These are phyloP conservation scores for Gnathonemus echidnorhynchus DNA, from an alignment of 2,113 vertebrate genomes.

Conservation along the genomic window DNA sequence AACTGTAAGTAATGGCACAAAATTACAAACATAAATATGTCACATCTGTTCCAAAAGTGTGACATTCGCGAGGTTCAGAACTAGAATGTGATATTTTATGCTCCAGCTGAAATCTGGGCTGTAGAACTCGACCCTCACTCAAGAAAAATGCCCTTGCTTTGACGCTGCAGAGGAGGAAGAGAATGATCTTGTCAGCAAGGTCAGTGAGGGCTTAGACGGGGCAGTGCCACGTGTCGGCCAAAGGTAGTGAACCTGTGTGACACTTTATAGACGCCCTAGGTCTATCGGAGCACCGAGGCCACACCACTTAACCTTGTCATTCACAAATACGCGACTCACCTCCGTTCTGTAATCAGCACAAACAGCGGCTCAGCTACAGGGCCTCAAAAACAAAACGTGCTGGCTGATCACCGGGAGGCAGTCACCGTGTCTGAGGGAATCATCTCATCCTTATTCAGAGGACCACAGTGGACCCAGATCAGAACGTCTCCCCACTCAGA, in stretches of 20 bases:
- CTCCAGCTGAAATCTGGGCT: background rate
- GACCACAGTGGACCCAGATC: slow-evolving; percentile 17
- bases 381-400: slow-evolving; percentile 1
- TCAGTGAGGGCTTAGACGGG: background rate
- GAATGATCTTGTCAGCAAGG: background rate
- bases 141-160: background rate
- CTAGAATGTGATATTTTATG: background rate
- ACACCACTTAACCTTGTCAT: background rate
- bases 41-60: background rate
- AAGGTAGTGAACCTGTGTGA: background rate
- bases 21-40: background rate
- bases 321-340: background rate
- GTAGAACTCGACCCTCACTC: background rate
- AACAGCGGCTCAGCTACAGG: background rate
- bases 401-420: slow-evolving; percentile 28
- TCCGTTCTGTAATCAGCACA: background rate
- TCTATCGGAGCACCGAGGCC: background rate
- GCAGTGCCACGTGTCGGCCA: too few relatives aligned
- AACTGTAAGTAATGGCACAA: background rate
- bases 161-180: background rate
- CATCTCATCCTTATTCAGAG: slow-evolving; percentile 24
- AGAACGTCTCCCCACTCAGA: background rate
- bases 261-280: background rate
- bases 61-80: background rate
- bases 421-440: slow-evolving; percentile 19